Percentiles rank a stretch among this genome's conserved stretches.
phyloP scores from a whole-genome alignment of 2,797 vertebrate genomes.

The Luscinia luscinia region DNA sequence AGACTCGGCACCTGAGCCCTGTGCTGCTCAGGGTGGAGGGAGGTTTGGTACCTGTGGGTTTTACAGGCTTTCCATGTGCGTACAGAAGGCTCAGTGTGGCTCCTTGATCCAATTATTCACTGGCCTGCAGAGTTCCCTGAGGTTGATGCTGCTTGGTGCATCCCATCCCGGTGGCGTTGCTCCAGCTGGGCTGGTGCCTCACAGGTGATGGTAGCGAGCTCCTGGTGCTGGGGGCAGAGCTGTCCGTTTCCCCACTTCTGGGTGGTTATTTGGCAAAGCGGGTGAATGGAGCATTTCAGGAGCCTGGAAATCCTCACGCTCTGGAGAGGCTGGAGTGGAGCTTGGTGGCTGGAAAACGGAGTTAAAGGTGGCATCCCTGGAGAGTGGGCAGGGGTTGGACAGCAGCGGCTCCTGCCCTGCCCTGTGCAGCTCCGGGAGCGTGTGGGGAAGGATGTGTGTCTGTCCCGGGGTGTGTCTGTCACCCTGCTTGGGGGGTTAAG shows the following conservation, averaged over 20 bases:
- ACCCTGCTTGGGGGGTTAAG: background rate
- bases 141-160: fast-evolving
- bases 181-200: background rate
- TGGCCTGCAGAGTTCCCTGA: background rate
- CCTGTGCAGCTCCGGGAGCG: fast-evolving
- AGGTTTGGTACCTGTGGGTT: background rate
- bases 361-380: background rate
- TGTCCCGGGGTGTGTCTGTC: background rate
- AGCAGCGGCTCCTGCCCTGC: fast-evolving
- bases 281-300: background rate
- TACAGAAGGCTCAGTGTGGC: background rate
- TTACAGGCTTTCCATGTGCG: fast-evolving
- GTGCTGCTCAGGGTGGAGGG: fast-evolving
- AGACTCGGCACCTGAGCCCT: background rate
- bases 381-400: background rate
- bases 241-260: fast-evolving
- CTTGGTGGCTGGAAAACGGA: background rate
- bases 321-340: background rate
- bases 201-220: background rate
- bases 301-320: background rate
- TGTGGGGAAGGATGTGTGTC: fast-evolving
- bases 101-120: background rate
- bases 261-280: fast-evolving
- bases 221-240: background rate
- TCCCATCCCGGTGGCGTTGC: fast-evolving